phyloP scores from a whole-genome alignment of 1,140 invertebrate genomes.

The Drosophila rufa region DNA sequence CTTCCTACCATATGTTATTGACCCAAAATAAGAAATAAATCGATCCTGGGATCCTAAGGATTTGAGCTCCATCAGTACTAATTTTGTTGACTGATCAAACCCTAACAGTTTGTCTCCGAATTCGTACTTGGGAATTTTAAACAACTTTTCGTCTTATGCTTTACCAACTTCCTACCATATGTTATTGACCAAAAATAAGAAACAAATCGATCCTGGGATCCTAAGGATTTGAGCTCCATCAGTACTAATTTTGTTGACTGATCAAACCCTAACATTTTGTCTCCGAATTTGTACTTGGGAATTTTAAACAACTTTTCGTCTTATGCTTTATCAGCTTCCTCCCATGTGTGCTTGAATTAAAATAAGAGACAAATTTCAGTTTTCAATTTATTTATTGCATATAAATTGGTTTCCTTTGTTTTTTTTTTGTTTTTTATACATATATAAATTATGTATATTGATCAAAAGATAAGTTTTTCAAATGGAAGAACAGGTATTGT shows the following conservation, averaged over 20 bases:
- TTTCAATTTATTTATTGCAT: conserved; percentile 81
- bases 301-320: background rate
- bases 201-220: background rate
- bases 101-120: background rate
- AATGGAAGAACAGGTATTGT: conserved; percentile 81
- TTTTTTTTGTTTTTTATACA: conserved; percentile 38
- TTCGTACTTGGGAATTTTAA: background rate
- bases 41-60: no score
- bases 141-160: background rate
- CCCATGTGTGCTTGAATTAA: background rate
- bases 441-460: conserved; percentile 61
- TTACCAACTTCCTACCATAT: background rate
- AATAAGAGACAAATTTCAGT: conserved; percentile 31
- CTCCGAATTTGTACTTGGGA: background rate
- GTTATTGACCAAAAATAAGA: background rate
- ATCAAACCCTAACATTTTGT: no score
- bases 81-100: no score
- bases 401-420: conserved; percentile 72
- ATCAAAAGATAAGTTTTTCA: conserved; percentile 72
- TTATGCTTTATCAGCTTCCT: background rate
- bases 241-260: no score
- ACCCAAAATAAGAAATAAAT: background rate
- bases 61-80: no score
- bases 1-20: background rate
- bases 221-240: no score